phyloP scores from a whole-genome alignment of 2,888 invertebrate genomes.

The Synanthedon vespiformis region DNA sequence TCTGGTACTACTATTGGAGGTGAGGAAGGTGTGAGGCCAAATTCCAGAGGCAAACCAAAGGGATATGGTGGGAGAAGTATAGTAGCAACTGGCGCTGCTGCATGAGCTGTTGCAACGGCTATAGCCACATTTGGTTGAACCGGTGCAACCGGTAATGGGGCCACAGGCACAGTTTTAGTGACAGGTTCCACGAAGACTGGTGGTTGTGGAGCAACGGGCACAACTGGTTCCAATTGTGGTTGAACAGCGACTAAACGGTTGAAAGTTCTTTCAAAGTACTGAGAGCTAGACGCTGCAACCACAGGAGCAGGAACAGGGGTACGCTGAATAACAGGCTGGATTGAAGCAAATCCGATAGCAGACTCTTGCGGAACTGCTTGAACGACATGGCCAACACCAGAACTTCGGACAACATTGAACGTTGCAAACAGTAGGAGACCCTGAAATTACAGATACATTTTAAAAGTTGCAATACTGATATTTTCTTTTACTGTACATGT shows the following conservation, averaged over 20 bases:
- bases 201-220: conserved; percentile 14
- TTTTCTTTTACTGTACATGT: not conserved
- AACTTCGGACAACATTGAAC: conserved; percentile 33
- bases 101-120: conserved; percentile 55
- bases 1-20: conserved; percentile 29
- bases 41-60: conserved; percentile 45
- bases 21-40: conserved; percentile 36
- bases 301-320: conserved; percentile 49
- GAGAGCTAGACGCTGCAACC: conserved; percentile 76
- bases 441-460: conserved; percentile 21
- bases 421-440: conserved; percentile 27
- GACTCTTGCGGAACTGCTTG: not conserved
- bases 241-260: conserved; percentile 59
- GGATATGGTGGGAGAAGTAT: conserved; percentile 56
- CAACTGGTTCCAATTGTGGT: conserved; percentile 20
- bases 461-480: not conserved
- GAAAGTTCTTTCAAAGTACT: conserved; percentile 75
- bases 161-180: conserved; percentile 7
- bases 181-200: conserved; percentile 18
- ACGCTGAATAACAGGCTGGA: conserved; percentile 11
- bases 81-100: conserved; percentile 56
- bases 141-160: conserved; percentile 20
- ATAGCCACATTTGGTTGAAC: conserved; percentile 49
- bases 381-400: conserved; percentile 19
- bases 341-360: conserved; percentile 12